phyloP scores from a whole-genome alignment of 2,113 vertebrate species.

The Opisthocomus hoazin region DNA sequence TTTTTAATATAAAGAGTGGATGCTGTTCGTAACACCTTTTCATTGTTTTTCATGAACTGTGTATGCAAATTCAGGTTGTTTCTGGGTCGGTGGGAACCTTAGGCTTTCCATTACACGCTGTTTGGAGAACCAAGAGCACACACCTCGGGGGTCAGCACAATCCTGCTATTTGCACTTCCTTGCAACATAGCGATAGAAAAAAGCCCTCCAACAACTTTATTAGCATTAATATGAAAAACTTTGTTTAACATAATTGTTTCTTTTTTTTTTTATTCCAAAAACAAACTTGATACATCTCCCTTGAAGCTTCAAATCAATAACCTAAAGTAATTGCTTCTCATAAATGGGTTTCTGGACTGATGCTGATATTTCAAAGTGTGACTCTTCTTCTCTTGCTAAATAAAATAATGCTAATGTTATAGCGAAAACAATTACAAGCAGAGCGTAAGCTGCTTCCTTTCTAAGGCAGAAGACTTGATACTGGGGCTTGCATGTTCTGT shows the following conservation, averaged over 20 bases:
- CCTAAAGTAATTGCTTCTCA: not conserved
- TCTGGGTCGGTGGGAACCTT: not conserved
- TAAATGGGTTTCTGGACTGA: not conserved
- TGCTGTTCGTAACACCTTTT: not conserved
- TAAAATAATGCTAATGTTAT: not conserved
- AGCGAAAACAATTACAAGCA: not conserved
- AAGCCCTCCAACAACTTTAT: not conserved
- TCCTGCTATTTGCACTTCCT: not conserved
- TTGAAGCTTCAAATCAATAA: not conserved
- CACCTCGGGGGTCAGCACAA: not conserved
- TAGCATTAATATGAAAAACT: not conserved
- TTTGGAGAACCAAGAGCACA: not conserved
- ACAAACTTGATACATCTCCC: not conserved
- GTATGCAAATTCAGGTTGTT: not conserved
- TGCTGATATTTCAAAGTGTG: not conserved
- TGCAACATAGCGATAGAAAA: fast-evolving
- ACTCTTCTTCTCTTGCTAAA: not conserved
- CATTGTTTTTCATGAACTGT: not conserved
- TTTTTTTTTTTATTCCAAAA: not conserved
- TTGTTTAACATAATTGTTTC: not conserved
- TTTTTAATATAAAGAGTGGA: not conserved
- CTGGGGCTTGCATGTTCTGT: not conserved
- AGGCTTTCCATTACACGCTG: not conserved
- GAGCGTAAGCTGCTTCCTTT: not conserved
- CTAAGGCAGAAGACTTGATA: not conserved